These are phyloP conservation scores for Crotalus tigris DNA, from an alignment of 2,113 vertebrate species.

Conservation along the genomic window DNA sequence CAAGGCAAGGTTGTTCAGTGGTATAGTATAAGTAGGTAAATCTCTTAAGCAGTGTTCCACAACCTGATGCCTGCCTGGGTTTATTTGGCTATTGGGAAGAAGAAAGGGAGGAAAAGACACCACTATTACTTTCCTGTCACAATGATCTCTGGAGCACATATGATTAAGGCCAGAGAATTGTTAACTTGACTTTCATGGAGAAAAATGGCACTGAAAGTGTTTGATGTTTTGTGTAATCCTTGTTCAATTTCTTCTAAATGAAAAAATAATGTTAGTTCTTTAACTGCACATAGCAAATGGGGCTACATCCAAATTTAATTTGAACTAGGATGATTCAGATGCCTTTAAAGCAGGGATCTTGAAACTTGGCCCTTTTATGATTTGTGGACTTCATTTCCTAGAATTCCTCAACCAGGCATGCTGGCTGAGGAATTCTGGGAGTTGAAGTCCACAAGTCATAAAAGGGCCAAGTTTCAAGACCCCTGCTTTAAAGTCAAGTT, in stretches of 20 bases:
- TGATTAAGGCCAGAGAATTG: conserved; percentile 58
- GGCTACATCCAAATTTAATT: conserved; percentile 76
- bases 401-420: no score
- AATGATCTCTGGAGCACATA: conserved; percentile 53
- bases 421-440: no score
- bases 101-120: neutral
- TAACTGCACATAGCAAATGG: conserved; percentile 68
- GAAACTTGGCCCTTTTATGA: no score
- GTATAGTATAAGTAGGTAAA: neutral
- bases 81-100: neutral
- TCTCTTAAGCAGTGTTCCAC: neutral
- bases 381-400: no score
- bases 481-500: conserved; percentile 56
- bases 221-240: conserved; percentile 65
- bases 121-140: neutral
- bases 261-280: conserved; percentile 68
- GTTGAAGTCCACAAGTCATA: no score
- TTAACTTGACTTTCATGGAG: conserved; percentile 69
- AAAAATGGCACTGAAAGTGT: conserved; percentile 67
- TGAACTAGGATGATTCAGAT: conserved; percentile 72
- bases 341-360: conserved; percentile 44
- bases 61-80: neutral
- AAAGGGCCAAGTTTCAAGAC: no score
- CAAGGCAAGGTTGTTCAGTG: neutral
- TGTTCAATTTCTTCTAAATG: conserved; percentile 73